Conservation (phyloP, 2,888 invertebrate genomes). For the Heliconius sara region DNA sequence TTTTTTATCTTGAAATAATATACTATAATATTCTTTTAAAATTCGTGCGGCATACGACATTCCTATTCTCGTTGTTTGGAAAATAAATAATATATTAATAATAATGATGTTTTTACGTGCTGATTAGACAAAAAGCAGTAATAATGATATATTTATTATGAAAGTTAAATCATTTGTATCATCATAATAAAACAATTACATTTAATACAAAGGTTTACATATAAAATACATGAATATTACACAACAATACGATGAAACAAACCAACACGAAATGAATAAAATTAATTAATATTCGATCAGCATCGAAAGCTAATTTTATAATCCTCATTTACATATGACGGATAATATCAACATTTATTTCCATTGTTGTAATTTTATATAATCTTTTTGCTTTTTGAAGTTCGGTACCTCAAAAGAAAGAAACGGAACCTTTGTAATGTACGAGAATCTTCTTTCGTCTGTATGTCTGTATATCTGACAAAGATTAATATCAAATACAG, state of each 20-base stretch:
- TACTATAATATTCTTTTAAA: not conserved
- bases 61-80: not conserved
- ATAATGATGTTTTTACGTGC: not conserved
- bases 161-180: not conserved
- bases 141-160: not conserved
- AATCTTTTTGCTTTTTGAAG: not conserved
- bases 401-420: not conserved
- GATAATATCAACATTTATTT: not conserved
- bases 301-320: constrained; percentile 15
- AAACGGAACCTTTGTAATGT: too few species aligned
- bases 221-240: not conserved
- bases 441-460: too few species aligned
- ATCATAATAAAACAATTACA: not conserved
- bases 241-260: not conserved
- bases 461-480: too few species aligned
- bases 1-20: not conserved
- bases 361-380: not conserved
- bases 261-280: not conserved
- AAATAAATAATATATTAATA: not conserved
- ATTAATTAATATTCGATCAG: not conserved
- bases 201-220: not conserved
- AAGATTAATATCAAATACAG: too few species aligned
- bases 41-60: not conserved
- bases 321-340: not conserved
- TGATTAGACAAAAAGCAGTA: not conserved